Evolutionary conservation across 2,888 invertebrate species (phyloP), one percentile per base, ranked within the genome.

Genomic region (Helleia helle): DNA sequence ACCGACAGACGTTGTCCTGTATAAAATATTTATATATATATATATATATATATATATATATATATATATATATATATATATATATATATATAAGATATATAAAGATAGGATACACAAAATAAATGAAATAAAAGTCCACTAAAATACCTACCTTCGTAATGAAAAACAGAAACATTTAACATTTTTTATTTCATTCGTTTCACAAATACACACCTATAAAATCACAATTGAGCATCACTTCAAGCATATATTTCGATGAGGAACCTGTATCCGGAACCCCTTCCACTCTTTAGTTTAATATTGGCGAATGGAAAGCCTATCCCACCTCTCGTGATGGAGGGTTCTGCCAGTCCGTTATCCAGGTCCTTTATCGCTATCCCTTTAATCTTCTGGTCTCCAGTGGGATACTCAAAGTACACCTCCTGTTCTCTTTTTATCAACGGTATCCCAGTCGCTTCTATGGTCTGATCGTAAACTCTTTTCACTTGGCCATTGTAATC

Each of bases 351-450:
- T 0, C 69, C 71, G 44, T 80, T 75, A 1, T 83, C 76, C 56
- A 76, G 25, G 24, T 84, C 84, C 25, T 69, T 71, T 6, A 84
- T 76, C 1, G 76, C 71, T 1, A 84, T 74, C 0, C 84, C 84
- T 48, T 81, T 83, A 2, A 84, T 81, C 44, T 58, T 74, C 55
- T 71, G 60, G 15, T 71, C 68, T 38, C 60, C 65, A 7, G 52
- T 28, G 12, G 67, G 63, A 39, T 74, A 71, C 36, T 74, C 70
- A 24, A 72, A 76, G 3, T 47, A 48, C 0, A 77, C 45, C n/a
- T 65, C 70, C 12, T 77, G 57, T 9, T 68, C 71, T 1, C 77
- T 47, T 17, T 74, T 74, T 0, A 79, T 13, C 0, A 79, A 41
- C 0, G 72, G 76, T n/a, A 81, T 62, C 0, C 54, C 48, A 1